phyloP scores from a whole-genome alignment of 1,140 invertebrate genomes.

The Lepidurus apus region DNA sequence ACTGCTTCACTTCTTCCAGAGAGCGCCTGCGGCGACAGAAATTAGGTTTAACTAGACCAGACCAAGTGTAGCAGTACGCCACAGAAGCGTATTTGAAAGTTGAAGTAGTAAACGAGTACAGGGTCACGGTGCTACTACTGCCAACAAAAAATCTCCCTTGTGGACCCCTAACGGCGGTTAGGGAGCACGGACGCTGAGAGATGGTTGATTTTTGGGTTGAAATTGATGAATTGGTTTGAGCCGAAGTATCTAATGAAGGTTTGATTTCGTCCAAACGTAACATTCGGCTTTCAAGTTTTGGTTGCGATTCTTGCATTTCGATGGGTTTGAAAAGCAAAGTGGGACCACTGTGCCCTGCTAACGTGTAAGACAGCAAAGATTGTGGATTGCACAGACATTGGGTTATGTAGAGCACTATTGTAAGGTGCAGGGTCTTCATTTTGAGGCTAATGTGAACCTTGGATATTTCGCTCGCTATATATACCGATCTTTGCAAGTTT shows the following conservation, averaged over 20 bases:
- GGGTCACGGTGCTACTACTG: not conserved
- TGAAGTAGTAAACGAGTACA: not conserved
- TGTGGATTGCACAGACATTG: not conserved
- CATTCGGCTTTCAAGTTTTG: not conserved
- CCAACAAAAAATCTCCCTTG: not conserved
- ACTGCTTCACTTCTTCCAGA: not conserved
- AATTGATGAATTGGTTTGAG: not conserved
- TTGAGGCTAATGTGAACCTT: not conserved
- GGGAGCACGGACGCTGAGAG: not conserved
- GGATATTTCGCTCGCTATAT: not conserved
- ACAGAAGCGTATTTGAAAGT: not conserved
- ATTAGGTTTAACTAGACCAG: not conserved
- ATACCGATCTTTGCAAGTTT: not conserved
- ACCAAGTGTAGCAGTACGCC: not conserved
- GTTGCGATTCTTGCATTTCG: not conserved
- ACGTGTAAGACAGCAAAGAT: not conserved
- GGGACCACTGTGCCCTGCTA: not conserved
- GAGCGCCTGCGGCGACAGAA: conserved; percentile 7
- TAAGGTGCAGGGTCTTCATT: not conserved
- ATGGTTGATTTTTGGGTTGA: not conserved
- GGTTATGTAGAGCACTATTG: not conserved
- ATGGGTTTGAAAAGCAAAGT: not conserved
- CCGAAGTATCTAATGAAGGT: not conserved
- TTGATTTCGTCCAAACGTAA: not conserved
- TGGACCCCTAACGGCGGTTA: not conserved